Base-by-base conservation (phyloP, 2,797 vertebrate species). In the Paguma larvata region DNA sequence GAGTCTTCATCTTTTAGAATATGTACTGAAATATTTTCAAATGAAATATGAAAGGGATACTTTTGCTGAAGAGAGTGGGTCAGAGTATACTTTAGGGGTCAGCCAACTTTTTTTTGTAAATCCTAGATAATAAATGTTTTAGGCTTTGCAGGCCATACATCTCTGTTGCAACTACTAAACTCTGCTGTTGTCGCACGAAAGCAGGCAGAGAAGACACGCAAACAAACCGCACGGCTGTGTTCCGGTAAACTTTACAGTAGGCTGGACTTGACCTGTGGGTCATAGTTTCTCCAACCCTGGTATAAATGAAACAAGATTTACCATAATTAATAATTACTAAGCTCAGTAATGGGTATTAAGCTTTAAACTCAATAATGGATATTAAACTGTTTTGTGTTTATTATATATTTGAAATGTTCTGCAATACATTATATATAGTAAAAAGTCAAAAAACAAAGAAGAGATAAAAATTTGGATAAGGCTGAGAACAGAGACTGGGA, bases 281-380 rank as follows among this genome's bases (percentile, higher is more conserved):
- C 6, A 41, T 44, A 51, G 15, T 65, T 92, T 83, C 19, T 63
- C 48, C 79, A 14, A 0, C 12, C n/a, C 4, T 56, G 41, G 4
- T 73, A 70, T 68, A 68, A 89, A 93, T 72, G 19, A 93, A 97
- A 85, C 11, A 93, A 97, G 56, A 89, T 65, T 96, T 72, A 63
- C 10, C 13, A 70, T 51, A 56, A 90, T 34, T 87, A 90, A 79
- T 85, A 95, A 80, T 78, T 87, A 84, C 41, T 44, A 90, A 95
- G 32, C 34, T 34, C n/a, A 51, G 19, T 56, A 27, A 53, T 15
- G 13, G 41, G 14, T 51, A 83, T 11, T 38, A 38, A 38, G 38
- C 38, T 38, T 38, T 38, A 38, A 38, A 38, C 38, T 38, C 38
- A 38, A 86, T 19, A 70, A 21, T 89, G 34, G 25, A 70, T 34